phyloP scores from a whole-genome alignment of 2,888 invertebrate species.

The Sericinus montela region DNA sequence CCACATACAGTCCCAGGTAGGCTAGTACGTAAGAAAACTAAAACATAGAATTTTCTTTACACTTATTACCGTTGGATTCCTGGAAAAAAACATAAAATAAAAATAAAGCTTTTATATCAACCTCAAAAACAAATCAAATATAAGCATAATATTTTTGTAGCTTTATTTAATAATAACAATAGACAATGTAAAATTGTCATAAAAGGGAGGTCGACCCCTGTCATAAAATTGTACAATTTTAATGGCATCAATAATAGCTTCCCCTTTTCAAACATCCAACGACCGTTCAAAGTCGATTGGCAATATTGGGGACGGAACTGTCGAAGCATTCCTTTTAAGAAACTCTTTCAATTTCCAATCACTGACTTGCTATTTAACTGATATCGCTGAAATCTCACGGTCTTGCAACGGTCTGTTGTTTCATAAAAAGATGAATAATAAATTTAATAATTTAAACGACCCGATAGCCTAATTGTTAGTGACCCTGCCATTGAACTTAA shows the following conservation, averaged over 20 bases:
- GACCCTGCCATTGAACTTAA: too few species aligned
- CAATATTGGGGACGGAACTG: conserved; percentile 60
- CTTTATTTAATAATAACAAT: not conserved
- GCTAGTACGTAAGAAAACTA: too few species aligned
- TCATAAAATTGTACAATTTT: conserved; percentile 53
- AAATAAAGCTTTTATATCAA: too few species aligned
- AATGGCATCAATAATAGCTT: conserved; percentile 42
- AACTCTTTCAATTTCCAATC: conserved; percentile 50
- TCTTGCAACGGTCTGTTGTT: not conserved
- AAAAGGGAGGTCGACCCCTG: conserved; percentile 41
- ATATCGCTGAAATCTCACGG: conserved; percentile 44
- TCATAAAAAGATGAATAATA: too few species aligned
- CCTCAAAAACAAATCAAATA: too few species aligned
- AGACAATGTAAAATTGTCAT: not conserved
- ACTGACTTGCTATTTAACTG: conserved; percentile 35
- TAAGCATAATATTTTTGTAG: not conserved
- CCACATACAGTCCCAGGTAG: too few species aligned
- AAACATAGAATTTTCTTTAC: too few species aligned
- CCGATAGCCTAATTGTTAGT: too few species aligned
- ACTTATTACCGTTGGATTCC: too few species aligned
- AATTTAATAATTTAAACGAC: too few species aligned
- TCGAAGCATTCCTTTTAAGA: conserved; percentile 48
- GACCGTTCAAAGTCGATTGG: conserved; percentile 46
- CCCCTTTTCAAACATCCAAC: conserved; percentile 48
- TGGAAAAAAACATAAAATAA: too few species aligned